phyloP scores from a whole-genome alignment of 2,797 vertebrate species.

The Micropoecilia bifurca region DNA sequence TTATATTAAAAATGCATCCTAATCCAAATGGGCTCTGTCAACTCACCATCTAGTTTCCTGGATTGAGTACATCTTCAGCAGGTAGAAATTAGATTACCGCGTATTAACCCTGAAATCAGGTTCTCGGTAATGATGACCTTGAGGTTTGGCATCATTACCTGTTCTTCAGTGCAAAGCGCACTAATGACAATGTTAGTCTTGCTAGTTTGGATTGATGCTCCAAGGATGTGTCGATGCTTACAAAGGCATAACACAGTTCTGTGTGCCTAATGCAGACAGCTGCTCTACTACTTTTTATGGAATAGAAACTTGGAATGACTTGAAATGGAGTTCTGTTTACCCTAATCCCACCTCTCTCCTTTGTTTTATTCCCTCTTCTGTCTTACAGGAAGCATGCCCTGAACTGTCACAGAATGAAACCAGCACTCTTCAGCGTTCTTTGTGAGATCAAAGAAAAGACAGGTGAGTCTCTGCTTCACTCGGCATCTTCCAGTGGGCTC shows the following conservation, averaged over 20 bases:
- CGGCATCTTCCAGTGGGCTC: conserved; percentile 51
- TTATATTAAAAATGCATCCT: conserved; percentile 59
- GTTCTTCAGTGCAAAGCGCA: conserved; percentile 59
- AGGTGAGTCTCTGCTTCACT: conserved; percentile 86
- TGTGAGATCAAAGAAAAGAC: conserved; percentile 99
- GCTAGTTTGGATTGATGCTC: conserved; percentile 52
- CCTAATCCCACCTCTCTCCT: conserved; percentile 57
- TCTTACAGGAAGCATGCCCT: conserved; percentile 94
- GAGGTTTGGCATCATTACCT: conserved; percentile 73
- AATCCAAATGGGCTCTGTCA: conserved; percentile 56
- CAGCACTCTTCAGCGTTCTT: conserved; percentile 97
- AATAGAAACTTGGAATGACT: conserved; percentile 53
- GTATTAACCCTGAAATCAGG: conserved; percentile 62
- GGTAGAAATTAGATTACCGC: conserved; percentile 55
- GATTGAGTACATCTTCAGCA: conserved; percentile 41
- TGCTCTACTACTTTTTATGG: conserved; percentile 53
- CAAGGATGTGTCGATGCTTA: conserved; percentile 40
- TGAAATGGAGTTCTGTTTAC: conserved; percentile 67
- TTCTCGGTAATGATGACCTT: conserved; percentile 69
- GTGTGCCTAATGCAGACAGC: conserved; percentile 44
- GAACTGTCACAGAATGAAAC: conserved; percentile 99
- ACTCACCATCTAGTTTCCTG: conserved; percentile 40
- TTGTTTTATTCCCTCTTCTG: conserved; percentile 66
- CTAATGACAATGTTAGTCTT: conserved; percentile 64
- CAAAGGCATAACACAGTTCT: conserved; percentile 46